These are phyloP conservation scores for Ramphastos sulfuratus DNA, from an alignment of 2,113 vertebrate species.

Conservation along the genomic window DNA sequence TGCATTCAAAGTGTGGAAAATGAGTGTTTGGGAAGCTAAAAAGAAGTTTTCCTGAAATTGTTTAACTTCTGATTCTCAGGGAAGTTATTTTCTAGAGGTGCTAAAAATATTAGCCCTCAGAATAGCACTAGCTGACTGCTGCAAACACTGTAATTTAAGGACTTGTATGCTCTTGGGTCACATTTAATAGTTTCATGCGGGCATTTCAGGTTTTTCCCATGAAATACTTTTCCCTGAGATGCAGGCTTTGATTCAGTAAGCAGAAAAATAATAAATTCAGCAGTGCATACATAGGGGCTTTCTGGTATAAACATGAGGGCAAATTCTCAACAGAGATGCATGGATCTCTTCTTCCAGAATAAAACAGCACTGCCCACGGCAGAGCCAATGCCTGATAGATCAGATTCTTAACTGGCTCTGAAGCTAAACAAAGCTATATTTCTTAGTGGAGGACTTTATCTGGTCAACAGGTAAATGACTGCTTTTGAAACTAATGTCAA, in stretches of 20 bases:
- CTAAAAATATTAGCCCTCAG: conserved; percentile 55
- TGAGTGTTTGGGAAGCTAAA: background rate
- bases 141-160: conserved; percentile 39
- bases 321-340: background rate
- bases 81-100: conserved; percentile 31
- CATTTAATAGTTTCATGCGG: background rate
- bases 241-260: background rate
- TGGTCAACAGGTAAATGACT: background rate
- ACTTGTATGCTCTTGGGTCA: background rate
- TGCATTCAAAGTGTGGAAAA: background rate
- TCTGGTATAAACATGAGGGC: background rate
- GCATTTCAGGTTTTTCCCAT: conserved; percentile 28
- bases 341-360: background rate
- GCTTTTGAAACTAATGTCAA: background rate
- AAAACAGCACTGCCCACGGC: background rate
- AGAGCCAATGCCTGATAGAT: background rate
- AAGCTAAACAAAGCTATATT: background rate
- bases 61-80: conserved; percentile 25
- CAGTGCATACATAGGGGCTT: background rate
- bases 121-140: conserved; percentile 1
- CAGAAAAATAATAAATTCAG: background rate
- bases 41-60: background rate
- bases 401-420: background rate
- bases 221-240: conserved; percentile 7
- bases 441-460: background rate